Conservation (phyloP, 2,113 vertebrate species). For the Catharus fuscescens region DNA sequence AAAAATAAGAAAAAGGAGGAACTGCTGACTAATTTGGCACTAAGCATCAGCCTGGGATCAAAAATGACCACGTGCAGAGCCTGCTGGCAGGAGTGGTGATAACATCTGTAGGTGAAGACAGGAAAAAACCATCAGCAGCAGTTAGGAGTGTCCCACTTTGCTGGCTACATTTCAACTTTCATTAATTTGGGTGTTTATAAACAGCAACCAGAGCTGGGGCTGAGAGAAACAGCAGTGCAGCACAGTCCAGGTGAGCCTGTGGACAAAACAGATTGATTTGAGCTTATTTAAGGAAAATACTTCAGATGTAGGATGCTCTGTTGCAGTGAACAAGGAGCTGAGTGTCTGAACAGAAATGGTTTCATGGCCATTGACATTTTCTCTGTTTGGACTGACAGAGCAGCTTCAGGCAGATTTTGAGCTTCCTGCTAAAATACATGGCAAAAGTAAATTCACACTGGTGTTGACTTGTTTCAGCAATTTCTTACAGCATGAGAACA, state of each 20-base stretch:
- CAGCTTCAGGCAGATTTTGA: background rate
- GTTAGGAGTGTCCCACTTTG: conserved; percentile 49
- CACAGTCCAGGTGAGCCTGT: background rate
- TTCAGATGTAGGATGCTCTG: background rate
- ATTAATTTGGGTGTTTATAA: conserved; percentile 35
- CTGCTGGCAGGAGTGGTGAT: background rate
- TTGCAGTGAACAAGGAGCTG: background rate
- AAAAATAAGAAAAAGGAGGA: background rate
- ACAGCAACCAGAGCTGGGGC: background rate
- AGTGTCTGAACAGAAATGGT: background rate
- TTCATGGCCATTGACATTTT: background rate
- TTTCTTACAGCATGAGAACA: background rate
- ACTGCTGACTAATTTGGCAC: conserved; percentile 2
- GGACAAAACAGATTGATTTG: conserved; percentile 13
- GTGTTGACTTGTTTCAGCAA: background rate
- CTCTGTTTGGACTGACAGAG: background rate
- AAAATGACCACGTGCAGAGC: background rate
- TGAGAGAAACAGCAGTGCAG: background rate
- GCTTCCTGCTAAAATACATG: background rate
- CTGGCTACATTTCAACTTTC: conserved; percentile 18
- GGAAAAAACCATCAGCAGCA: conserved; percentile 16
- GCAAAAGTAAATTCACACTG: background rate
- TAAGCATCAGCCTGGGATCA: background rate
- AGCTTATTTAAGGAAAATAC: background rate
- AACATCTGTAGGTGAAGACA: background rate